phyloP scores from a whole-genome alignment of 2,113 vertebrate genomes.

The Cacatua alba region DNA sequence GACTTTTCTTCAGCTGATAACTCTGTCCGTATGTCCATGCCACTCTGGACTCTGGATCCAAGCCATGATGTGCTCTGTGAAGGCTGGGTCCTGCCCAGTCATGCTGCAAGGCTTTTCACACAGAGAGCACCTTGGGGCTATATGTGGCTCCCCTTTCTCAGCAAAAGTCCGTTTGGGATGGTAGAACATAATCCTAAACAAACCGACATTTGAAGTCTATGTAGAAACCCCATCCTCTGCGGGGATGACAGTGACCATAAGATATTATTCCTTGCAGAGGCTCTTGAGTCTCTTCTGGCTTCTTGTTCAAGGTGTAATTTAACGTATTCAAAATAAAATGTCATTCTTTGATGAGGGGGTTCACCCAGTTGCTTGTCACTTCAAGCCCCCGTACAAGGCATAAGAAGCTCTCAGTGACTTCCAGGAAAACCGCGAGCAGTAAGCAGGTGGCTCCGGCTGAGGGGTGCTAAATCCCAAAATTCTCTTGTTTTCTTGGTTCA shows the following conservation, averaged over 20 bases:
- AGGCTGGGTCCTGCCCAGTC: background rate
- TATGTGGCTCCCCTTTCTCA: background rate
- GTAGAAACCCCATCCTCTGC: background rate
- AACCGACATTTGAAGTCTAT: background rate
- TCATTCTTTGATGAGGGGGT: background rate
- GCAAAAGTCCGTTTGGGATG: background rate
- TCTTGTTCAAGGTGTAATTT: background rate
- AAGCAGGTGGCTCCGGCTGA: background rate
- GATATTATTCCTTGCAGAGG: background rate
- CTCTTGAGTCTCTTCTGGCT: background rate
- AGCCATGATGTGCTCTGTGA: background rate
- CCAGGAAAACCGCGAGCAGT: background rate
- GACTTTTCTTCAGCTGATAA: background rate
- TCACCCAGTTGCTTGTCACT: background rate
- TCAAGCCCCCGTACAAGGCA: background rate
- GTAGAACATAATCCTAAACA: background rate
- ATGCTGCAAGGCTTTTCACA: accelerated
- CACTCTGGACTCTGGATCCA: background rate
- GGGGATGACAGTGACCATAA: accelerated
- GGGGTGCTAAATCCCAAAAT: conserved; percentile 9
- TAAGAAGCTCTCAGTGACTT: background rate
- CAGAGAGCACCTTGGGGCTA: accelerated
- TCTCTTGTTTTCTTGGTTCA: conserved; percentile 44
- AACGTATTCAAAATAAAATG: background rate
- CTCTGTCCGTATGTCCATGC: background rate